Evolutionary conservation across 2,113 vertebrate genomes (phyloP), one percentile per base, ranked within the genome.

Genomic region (Perccottus glenii): DNA sequence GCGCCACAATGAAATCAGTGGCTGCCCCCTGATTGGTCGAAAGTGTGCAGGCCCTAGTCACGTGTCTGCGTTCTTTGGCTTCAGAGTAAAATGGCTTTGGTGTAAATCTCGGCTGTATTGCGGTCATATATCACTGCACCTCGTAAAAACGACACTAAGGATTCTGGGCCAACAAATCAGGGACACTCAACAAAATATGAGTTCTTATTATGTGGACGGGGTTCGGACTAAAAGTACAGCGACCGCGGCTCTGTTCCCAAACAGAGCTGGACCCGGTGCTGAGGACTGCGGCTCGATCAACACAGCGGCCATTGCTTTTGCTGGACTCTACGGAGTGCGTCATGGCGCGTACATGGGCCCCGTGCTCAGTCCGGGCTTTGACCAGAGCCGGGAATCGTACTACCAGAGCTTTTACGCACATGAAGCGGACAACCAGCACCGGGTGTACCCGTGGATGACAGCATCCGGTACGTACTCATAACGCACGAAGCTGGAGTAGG

Each of bases 121-220:
- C 95, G 95, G 94, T 94, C 95, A 95, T 98, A 96, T 96, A 97
- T 98, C 96, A 97, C 92, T 80, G 91, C 93, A 93, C 93, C 95
- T 98, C 95, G 94, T 99, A 98, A 98, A 98, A 98, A 96, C 94
- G 95, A 97, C 95, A 96, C 93, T 91, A 92, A 94, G 94, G 94
- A 94, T 95, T 95, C 92, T 94, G 91, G 92, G 92, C 95, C 95
- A 95, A 96, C 95, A 98, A 96, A 96, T 97, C 95, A 96, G 93
- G 90, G 94, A 89, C 52, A 36, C 52, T n/a, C 33, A 92, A 67
- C 67, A 85, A 95, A 96, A 95, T 94, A 96, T 96, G 95, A 96
- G 93, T 95, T 96, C 95, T 94, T 97, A 95, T 95, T 95, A 96
- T 95, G 94, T 95, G 94, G 95, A 95, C 89, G 94, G 94, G 92